Evolutionary conservation across 2,888 invertebrate species (phyloP), one percentile per base, ranked within the genome.

Genomic region (Biston betularia): DNA sequence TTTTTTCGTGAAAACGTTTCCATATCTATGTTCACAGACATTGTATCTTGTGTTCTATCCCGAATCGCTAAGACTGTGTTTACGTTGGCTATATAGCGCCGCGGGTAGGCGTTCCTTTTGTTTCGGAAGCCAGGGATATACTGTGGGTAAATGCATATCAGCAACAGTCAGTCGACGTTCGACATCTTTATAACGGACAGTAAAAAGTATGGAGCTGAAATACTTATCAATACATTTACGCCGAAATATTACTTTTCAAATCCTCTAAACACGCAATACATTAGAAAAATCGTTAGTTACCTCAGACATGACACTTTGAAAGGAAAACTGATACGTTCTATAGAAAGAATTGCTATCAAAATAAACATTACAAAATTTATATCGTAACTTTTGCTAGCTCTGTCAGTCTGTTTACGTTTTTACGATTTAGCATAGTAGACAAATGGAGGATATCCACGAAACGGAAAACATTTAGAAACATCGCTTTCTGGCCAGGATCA

Each of bases 111-210:
- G 81, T 78, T 89, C 90, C 88, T 89, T 85, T 89, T 89, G 89
- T 90, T 84, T 81, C 84, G 81, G 81, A 79, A 81, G 88, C 86
- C 80, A 82, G 80, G 85, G 88, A 86, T 87, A 87, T 78, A 92
- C 93, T 93, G 90, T 81, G 84, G 77, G 88, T 88, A 85, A 87
- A 90, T 89, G 89, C 90, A 92, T 88, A 88, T 89, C 89, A 86
- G 87, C 84, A 84, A 80, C 84, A 83, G 86, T 79, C 80, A 79
- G 85, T 82, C 73, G 76, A 80, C 79, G 85, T 83, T 82, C 81
- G 83, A 80, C 84, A 84, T 82, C 81, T 86, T 86, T 85, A 84
- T 79, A 81, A 76, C 71, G 85, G 76, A 89, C 84, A 87, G 73
- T 24, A 77, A 76, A 84, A 83, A 74, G 72, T 63, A 71, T 86